Base-by-base conservation (phyloP, 2,888 invertebrate species). In the Microplitis manilae region DNA sequence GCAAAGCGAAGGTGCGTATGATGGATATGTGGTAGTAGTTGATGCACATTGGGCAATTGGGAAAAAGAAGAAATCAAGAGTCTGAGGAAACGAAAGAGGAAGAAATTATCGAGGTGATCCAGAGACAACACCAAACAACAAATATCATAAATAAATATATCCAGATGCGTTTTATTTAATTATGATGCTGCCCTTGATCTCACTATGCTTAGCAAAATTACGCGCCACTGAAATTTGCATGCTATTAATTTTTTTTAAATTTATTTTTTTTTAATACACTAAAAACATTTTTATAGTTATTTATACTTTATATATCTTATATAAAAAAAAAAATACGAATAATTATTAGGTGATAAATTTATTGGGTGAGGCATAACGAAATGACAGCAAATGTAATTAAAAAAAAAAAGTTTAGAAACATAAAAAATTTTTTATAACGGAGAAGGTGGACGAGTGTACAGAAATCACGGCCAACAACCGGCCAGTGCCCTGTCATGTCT, bases 141-240 rank as follows among this genome's bases (percentile, higher is more conserved):
- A 13, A 50, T 50, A 50, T 9, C 2, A 50, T 50, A 41, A 6
- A 50, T 50, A 8, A 9, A 50, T 50, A 50, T 13, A 50, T 13
- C 50, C 50, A 50, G 13, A 20, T 41, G 30, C 7, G 41, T 17
- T 41, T 30, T 20, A 61, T 30, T 77, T 79, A 79, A 81, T 77
- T 76, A 81, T 75, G 77, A 79, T 71, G 79, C 71, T 77, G 79
- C 80, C 81, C 81, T 81, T 80, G 81, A 81, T 81, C 79, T 76
- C 75, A 79, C 76, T 73, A 77, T 77, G 74, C 30, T 75, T 70
- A 30, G 69, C 77, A 59, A 68, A 68, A 38, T 59, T 39, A 39
- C 40, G 70, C 69, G 68, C 41, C 59, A 67, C 65, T n/a, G 72
- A 71, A 68, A 39, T 60, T 59, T 64, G 15, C 15, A 71, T 15